phyloP scores from a whole-genome alignment of 1,140 invertebrate genomes.

The Caenorhabditis brenneri region DNA sequence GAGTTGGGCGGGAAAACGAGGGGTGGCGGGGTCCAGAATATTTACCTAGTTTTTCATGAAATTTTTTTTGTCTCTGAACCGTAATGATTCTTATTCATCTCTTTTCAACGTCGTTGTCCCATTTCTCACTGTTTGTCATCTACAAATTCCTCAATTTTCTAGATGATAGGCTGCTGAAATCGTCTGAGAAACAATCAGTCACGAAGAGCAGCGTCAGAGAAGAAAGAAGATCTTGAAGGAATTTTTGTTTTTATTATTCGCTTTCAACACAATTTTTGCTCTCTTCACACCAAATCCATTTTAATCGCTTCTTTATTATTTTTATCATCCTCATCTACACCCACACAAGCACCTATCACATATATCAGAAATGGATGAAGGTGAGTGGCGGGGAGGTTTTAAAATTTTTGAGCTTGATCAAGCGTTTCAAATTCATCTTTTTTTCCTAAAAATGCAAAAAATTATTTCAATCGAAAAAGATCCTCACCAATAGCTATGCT shows the following conservation, averaged over 20 bases:
- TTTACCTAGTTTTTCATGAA: too few species aligned
- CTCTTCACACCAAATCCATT: not conserved
- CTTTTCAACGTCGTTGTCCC: too few species aligned
- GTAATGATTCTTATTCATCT: too few species aligned
- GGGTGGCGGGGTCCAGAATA: too few species aligned
- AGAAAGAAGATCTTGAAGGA: not conserved
- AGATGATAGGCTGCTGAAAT: slow-evolving; percentile 29
- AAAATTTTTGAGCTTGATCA: not conserved
- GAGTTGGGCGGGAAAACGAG: too few species aligned
- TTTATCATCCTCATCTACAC: not conserved
- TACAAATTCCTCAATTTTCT: not conserved
- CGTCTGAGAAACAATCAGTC: not conserved
- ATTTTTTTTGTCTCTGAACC: too few species aligned
- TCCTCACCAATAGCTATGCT: too few species aligned
- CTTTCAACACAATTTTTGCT: not conserved
- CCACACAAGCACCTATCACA: not conserved
- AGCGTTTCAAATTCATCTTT: too few species aligned
- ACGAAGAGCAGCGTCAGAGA: not conserved
- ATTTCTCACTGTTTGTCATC: not conserved
- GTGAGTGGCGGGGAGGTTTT: not conserved
- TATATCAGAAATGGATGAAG: slow-evolving; percentile 22
- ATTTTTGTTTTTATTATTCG: not conserved
- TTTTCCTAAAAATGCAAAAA: too few species aligned
- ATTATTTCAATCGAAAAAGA: too few species aligned
- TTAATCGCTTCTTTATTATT: not conserved